phyloP scores from a whole-genome alignment of 2,797 vertebrate genomes.

The Thripadectes ignobilis region DNA sequence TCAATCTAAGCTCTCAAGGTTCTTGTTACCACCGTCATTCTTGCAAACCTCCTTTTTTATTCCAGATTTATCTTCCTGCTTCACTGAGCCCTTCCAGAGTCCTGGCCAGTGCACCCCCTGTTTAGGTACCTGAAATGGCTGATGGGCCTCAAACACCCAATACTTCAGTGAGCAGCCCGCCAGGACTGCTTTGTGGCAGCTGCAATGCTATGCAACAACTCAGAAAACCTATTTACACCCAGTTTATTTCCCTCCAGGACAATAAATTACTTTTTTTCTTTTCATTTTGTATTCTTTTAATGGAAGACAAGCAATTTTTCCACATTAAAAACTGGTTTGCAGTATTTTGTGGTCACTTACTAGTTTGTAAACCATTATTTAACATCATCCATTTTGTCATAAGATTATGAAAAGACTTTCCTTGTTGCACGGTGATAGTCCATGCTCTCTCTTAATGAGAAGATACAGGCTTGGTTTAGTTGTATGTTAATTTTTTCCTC shows the following conservation, averaged over 20 bases:
- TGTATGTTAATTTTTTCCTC: neutral
- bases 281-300: neutral
- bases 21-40: neutral
- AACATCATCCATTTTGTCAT: neutral
- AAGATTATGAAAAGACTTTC: neutral
- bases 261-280: neutral
- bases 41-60: neutral
- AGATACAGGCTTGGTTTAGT: neutral
- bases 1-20: neutral
- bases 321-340: neutral
- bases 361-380: neutral
- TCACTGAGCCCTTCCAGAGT: neutral
- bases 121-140: neutral
- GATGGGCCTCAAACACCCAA: neutral
- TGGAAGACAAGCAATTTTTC: neutral
- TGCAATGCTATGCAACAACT: neutral
- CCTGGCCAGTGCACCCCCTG: accelerated
- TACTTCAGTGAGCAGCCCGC: neutral
- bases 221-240: neutral
- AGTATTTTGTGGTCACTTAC: neutral
- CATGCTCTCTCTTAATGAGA: neutral
- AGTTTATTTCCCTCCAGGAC: neutral
- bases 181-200: neutral
- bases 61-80: neutral
- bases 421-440: neutral